phyloP scores from a whole-genome alignment of 2,888 invertebrate genomes.

The Leptopilina syphax region DNA sequence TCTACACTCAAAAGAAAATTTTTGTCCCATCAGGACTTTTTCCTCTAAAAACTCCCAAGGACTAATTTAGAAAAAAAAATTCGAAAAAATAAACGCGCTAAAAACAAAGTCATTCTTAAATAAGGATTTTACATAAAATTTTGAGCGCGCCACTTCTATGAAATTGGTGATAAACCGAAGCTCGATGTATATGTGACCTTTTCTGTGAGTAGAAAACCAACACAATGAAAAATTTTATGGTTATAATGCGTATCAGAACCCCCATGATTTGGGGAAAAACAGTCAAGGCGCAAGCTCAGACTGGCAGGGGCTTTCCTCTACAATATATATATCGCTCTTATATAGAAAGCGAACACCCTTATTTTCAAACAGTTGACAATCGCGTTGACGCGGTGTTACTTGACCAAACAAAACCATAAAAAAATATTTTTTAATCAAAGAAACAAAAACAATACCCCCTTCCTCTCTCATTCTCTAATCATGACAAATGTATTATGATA shows the following conservation, averaged over 20 bases:
- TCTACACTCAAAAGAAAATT: too few species aligned
- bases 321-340: constrained; percentile 42
- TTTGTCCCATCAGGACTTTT: too few species aligned
- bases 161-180: constrained; percentile 36
- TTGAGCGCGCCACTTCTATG: constrained; percentile 17
- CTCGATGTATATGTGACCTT: constrained; percentile 17
- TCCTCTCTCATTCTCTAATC: not conserved
- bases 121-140: not conserved
- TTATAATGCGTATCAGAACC: constrained; percentile 43
- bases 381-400: constrained; percentile 47
- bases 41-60: too few species aligned
- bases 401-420: too few species aligned
- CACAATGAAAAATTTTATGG: constrained; percentile 40
- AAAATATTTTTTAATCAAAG: too few species aligned
- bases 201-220: constrained; percentile 1
- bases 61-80: too few species aligned
- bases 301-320: constrained; percentile 50
- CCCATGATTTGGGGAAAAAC: constrained; percentile 42
- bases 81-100: too few species aligned
- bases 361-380: constrained; percentile 57
- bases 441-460: too few species aligned
- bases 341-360: constrained; percentile 52
- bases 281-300: constrained; percentile 49
- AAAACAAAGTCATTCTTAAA: too few species aligned
- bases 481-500: constrained; percentile 45